Percentiles rank a stretch among this genome's conserved stretches.
Conservation (phyloP, 1,140 invertebrate species). For the Eupristina koningsbergeri region DNA sequence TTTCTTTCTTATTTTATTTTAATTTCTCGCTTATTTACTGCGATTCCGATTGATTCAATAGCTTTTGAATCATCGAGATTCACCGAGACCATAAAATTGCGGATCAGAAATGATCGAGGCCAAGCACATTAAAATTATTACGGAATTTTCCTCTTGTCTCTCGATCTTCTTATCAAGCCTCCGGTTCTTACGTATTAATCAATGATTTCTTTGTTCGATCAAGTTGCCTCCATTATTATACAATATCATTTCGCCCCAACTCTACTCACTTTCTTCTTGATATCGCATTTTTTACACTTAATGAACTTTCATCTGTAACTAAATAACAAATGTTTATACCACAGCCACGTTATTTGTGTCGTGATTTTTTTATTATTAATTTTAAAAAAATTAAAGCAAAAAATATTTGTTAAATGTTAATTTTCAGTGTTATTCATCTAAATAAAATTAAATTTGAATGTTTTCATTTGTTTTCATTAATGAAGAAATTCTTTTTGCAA, state of each 20-base stretch:
- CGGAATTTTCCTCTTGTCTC: not conserved
- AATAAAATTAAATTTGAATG: too few relatives aligned
- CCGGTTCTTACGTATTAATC: not conserved
- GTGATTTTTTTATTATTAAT: too few relatives aligned
- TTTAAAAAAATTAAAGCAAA: too few relatives aligned
- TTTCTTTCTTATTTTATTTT: slow-evolving; percentile 15
- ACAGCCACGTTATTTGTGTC: too few relatives aligned
- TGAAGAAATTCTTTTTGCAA: too few relatives aligned
- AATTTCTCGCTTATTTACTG: not conserved
- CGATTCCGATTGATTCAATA: not conserved
- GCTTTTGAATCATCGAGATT: not conserved
- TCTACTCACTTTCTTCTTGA: not conserved
- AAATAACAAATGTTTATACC: too few relatives aligned
- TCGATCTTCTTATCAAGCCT: not conserved
- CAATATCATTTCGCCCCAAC: too few relatives aligned
- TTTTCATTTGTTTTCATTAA: too few relatives aligned
- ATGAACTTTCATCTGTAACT: too few relatives aligned
- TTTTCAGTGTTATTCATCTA: too few relatives aligned
- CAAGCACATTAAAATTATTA: not conserved
- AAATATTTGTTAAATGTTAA: too few relatives aligned
- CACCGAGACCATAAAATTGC: not conserved
- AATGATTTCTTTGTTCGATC: not conserved
- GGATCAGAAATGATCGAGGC: not conserved
- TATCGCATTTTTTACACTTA: not conserved
- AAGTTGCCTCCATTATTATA: too few relatives aligned